Conservation (phyloP, 2,888 invertebrate species). For the Teleogryllus oceanicus region DNA sequence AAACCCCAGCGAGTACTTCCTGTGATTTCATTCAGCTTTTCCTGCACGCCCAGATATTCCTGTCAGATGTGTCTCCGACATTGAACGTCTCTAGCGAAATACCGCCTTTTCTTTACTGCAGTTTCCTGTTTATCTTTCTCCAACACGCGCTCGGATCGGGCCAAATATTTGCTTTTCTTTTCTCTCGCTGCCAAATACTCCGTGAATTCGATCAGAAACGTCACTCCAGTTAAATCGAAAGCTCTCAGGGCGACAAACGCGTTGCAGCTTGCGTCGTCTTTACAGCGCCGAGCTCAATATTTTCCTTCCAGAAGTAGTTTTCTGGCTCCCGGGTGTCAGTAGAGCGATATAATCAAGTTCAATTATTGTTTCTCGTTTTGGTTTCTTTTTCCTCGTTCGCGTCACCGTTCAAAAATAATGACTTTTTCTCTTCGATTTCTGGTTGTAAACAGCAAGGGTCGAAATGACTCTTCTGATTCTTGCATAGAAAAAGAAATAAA, state of each 20-base stretch:
- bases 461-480: no score
- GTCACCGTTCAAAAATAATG: no score
- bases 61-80: constrained; percentile 9
- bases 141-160: background rate
- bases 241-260: background rate
- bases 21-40: constrained; percentile 8
- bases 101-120: constrained; percentile 18
- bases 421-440: no score
- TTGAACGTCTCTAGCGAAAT: background rate
- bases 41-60: constrained; percentile 9
- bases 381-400: background rate
- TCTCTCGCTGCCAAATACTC: constrained; percentile 18
- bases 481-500: no score
- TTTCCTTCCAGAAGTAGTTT: background rate
- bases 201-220: constrained; percentile 18
- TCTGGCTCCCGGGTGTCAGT: background rate
- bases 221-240: constrained; percentile 1
- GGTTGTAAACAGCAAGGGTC: no score
- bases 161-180: constrained; percentile 18
- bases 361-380: background rate
- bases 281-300: background rate
- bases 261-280: background rate
- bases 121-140: constrained; percentile 1
- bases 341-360: background rate
- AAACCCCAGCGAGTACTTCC: constrained; percentile 3